These are phyloP conservation scores for Eremobia ochroleuca DNA, from an alignment of 2,888 invertebrate genomes.

Conservation along the genomic window DNA sequence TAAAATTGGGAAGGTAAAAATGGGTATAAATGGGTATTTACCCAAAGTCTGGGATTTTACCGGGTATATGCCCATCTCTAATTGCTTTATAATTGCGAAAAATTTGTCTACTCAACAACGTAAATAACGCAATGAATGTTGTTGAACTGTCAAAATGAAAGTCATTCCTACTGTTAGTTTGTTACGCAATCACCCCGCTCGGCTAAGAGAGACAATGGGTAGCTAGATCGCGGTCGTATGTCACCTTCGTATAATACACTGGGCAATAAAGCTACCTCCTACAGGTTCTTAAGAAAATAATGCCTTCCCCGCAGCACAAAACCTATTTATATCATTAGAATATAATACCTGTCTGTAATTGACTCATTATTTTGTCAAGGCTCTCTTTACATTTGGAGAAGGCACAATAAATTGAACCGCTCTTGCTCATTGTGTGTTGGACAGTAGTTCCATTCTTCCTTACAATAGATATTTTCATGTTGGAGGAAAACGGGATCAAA, in stretches of 20 bases:
- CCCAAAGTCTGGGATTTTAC: too few relatives aligned
- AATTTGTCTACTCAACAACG: too few relatives aligned
- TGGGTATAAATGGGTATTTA: too few relatives aligned
- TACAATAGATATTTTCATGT: background rate
- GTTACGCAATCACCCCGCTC: too few relatives aligned
- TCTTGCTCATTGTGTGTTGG: background rate
- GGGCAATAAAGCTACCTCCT: background rate
- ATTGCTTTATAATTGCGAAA: too few relatives aligned
- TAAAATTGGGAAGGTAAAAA: too few relatives aligned
- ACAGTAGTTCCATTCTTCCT: background rate
- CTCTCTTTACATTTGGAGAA: too few relatives aligned
- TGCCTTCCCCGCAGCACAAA: background rate
- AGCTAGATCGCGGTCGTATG: background rate
- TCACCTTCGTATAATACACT: slow-evolving; percentile 26
- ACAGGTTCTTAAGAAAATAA: background rate
- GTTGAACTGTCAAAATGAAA: too few relatives aligned
- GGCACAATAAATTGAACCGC: background rate
- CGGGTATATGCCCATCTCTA: too few relatives aligned
- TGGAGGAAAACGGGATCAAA: background rate
- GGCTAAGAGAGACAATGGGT: background rate
- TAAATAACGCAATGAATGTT: too few relatives aligned
- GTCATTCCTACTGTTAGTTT: too few relatives aligned
- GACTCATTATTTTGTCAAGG: too few relatives aligned
- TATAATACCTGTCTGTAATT: background rate
- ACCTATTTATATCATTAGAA: background rate